phyloP scores from a whole-genome alignment of 1,140 invertebrate species.

The Daktulosphaira vitifoliae region DNA sequence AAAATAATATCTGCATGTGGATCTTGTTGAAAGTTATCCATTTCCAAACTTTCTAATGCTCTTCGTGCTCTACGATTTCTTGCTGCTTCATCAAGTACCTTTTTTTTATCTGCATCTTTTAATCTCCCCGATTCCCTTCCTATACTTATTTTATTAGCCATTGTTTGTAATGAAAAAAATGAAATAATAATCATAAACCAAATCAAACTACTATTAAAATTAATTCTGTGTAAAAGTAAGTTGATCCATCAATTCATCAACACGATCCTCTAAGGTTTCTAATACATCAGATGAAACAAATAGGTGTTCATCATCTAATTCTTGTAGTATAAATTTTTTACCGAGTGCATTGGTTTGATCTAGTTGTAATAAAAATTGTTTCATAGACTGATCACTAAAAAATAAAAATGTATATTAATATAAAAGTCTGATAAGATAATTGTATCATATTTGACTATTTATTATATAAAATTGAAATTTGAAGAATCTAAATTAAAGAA shows the following conservation, averaged over 20 bases:
- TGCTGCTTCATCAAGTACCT: slow-evolving; percentile 81
- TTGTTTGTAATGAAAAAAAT: slow-evolving; percentile 40
- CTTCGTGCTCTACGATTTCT: slow-evolving; percentile 76
- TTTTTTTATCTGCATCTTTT: slow-evolving; percentile 61
- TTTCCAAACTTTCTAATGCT: slow-evolving; percentile 87
- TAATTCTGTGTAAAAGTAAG: slow-evolving; percentile 25
- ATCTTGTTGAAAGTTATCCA: slow-evolving; percentile 96
- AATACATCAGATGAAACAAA: slow-evolving; percentile 92
- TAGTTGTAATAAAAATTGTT: slow-evolving; percentile 94
- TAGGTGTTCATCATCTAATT: slow-evolving; percentile 90
- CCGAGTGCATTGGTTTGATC: slow-evolving; percentile 90
- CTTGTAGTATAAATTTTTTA: slow-evolving; percentile 90
- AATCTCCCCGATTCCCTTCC: slow-evolving; percentile 62
- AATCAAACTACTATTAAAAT: background rate
- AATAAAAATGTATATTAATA: slow-evolving; percentile 37
- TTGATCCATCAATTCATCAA: slow-evolving; percentile 95
- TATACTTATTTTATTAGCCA: slow-evolving; percentile 47
- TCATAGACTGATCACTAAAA: slow-evolving; percentile 95
- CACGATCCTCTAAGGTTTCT: slow-evolving; percentile 73
- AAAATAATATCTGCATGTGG: slow-evolving; percentile 91
- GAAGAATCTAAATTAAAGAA: background rate
- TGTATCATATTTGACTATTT: slow-evolving; percentile 2
- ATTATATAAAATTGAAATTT: slow-evolving; percentile 13
- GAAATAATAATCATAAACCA: too few relatives aligned
- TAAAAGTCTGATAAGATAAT: background rate